Evolutionary conservation across 2,888 invertebrate genomes (phyloP).

Genomic region (Rhodophaea formosa): DNA sequence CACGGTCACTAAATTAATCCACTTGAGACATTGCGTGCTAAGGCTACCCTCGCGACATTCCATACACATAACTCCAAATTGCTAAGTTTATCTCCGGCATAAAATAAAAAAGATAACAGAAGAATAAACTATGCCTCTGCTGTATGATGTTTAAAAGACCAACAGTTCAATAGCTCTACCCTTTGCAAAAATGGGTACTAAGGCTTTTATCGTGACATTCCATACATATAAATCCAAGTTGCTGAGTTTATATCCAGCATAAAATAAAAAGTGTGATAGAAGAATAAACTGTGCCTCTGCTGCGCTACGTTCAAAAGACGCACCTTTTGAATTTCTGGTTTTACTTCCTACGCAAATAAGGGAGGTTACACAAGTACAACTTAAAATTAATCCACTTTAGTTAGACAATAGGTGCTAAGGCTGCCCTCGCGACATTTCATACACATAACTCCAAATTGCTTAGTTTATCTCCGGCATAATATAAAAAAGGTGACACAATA

Average conservation of each 20-base stretch:
- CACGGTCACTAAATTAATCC: constrained; percentile 21
- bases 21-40: constrained; percentile 40
- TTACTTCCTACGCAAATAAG: too few species aligned
- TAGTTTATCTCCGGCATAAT: constrained; percentile 52
- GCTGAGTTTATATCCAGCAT: too few species aligned
- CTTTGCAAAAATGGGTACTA: too few species aligned
- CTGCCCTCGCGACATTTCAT: constrained; percentile 55
- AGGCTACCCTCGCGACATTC: constrained; percentile 55
- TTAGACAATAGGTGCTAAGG: constrained; percentile 43
- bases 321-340: too few species aligned
- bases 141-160: too few species aligned
- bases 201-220: too few species aligned
- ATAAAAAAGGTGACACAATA: too few species aligned
- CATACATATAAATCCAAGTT: too few species aligned
- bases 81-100: constrained; percentile 56
- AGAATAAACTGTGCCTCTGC: too few species aligned
- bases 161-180: too few species aligned
- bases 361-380: neutral
- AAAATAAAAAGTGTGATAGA: too few species aligned
- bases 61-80: constrained; percentile 59
- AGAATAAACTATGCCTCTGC: neutral
- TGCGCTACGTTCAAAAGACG: too few species aligned
- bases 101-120: neutral
- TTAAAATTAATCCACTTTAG: constrained; percentile 17
- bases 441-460: constrained; percentile 60